A percentile compares a stretch with the other conserved stretches of the same genome.
Conservation (phyloP, 2,113 vertebrate species). For the Sphyrna mokarran region DNA sequence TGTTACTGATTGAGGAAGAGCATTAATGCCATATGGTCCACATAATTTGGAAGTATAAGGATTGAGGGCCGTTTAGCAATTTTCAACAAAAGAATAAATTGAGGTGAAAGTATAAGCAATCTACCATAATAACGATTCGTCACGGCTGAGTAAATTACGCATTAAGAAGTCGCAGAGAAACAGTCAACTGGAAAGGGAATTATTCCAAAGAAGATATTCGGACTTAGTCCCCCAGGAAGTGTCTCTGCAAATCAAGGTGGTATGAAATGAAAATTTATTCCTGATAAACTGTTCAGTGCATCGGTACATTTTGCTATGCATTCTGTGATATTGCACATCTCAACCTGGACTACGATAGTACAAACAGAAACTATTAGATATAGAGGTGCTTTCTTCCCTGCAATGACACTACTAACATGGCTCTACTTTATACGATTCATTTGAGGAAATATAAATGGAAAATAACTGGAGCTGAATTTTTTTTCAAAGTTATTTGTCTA, state of each 20-base stretch:
- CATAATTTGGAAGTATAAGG: constrained; percentile 33
- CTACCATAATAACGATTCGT: neutral
- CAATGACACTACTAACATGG: neutral
- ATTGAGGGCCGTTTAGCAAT: constrained; percentile 18
- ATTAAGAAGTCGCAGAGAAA: constrained; percentile 32
- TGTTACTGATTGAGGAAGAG: constrained; percentile 23
- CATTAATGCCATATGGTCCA: constrained; percentile 16
- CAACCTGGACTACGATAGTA: neutral
- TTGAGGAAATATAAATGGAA: constrained; percentile 37
- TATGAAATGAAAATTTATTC: constrained; percentile 30
- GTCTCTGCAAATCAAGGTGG: constrained; percentile 30
- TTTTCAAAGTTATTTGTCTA: constrained; percentile 30
- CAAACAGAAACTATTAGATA: constrained; percentile 14
- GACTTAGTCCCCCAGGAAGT: neutral
- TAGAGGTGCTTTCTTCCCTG: neutral
- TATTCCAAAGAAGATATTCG: constrained; percentile 25
- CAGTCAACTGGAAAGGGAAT: constrained; percentile 19
- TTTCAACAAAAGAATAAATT: constrained; percentile 22
- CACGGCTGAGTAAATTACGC: constrained; percentile 20
- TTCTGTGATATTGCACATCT: neutral
- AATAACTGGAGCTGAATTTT: constrained; percentile 29
- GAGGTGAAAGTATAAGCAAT: constrained; percentile 34
- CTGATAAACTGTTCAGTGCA: constrained; percentile 27
- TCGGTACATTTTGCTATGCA: neutral
- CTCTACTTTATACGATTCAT: neutral